Percentiles rank a stretch among this genome's conserved stretches.
phyloP scores from a whole-genome alignment of 2,797 vertebrate species.

The Xiphophorus birchmanni region DNA sequence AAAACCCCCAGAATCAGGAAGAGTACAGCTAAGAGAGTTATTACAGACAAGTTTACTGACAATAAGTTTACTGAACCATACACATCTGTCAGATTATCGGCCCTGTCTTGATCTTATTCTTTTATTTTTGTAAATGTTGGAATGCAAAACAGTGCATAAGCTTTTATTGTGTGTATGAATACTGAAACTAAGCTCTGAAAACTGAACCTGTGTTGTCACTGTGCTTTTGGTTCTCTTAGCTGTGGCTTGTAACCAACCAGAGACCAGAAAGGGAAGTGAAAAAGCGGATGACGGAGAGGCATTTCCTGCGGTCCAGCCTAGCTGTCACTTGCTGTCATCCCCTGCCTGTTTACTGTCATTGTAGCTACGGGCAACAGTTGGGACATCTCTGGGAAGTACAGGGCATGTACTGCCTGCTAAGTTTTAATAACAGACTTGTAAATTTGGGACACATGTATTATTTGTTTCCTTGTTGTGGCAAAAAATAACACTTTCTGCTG shows the following conservation, averaged over 20 bases:
- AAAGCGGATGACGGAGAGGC: conserved; percentile 60
- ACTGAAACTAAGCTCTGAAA: conserved; percentile 35
- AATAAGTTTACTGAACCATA: no score
- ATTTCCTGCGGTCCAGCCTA: conserved; percentile 65
- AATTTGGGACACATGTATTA: conserved; percentile 11
- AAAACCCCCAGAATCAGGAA: conserved; percentile 12
- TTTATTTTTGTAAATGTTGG: neutral
- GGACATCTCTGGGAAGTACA: conserved; percentile 73
- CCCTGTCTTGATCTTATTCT: neutral
- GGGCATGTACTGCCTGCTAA: conserved; percentile 45
- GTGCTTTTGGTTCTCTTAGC: conserved; percentile 56
- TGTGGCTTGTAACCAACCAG: conserved; percentile 25
- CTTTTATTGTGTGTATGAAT: neutral
- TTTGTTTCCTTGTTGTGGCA: neutral
- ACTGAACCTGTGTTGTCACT: conserved; percentile 23
- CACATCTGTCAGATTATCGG: no score
- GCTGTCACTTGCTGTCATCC: conserved; percentile 63
- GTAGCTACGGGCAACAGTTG: conserved; percentile 53
- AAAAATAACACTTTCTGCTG: neutral
- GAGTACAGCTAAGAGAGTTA: conserved; percentile 4
- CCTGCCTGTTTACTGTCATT: conserved; percentile 77
- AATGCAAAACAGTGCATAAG: neutral
- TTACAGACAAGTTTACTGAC: neutral
- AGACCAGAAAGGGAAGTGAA: conserved; percentile 79
- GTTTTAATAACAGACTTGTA: neutral